Evolutionary conservation across 2,888 invertebrate genomes (phyloP), one percentile per base, ranked within the genome.

Genomic region (Agonopterix heracliana): DNA sequence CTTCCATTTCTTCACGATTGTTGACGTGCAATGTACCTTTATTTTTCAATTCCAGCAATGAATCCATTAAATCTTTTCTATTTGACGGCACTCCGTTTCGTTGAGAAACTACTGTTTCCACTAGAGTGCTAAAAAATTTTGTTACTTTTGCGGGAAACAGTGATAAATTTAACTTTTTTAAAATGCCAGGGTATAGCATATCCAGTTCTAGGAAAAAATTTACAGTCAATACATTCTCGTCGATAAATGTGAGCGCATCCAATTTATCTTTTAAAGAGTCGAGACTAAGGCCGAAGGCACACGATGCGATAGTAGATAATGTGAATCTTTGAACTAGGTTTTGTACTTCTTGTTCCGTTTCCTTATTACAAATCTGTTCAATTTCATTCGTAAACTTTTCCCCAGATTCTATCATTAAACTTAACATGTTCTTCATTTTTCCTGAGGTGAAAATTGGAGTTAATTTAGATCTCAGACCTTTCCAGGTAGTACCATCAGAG

Each of bases 381-480:
- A 78, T 40, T 75, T 70, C 60, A 0, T 71, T 51, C 1, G 68
- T 26, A 38, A 75, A 74, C 8, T 56, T 53, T 7, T 79, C 64
- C n/a, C 62, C 68, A 2, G 67, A 61, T 34, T 74, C 71, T 13
- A 53, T 53, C 12, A 81, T 53, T 12, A 81, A 47, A 53, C 70
- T 56, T 14, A 75, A 60, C 80, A 81, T 81, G 36, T 71, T 74
- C 51, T 71, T 80, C 11, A 80, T 54, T 59, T 81, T 81, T 3
- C 74, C 71, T 0, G 79, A 65, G 3, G 78, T 77, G 46, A 81
- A 81, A 10, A 78, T 55, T 1, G 80, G 77, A 1, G 73, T 69
- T n/a, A 82, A 69, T 2, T 63, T 60, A 36, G 60, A 66, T 47
- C 78, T 66, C 9, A 78, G 54, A 0, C 67, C 54, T 10, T 60